phyloP scores from a whole-genome alignment of 1,140 invertebrate genomes.

The Archivesica marissinica region DNA sequence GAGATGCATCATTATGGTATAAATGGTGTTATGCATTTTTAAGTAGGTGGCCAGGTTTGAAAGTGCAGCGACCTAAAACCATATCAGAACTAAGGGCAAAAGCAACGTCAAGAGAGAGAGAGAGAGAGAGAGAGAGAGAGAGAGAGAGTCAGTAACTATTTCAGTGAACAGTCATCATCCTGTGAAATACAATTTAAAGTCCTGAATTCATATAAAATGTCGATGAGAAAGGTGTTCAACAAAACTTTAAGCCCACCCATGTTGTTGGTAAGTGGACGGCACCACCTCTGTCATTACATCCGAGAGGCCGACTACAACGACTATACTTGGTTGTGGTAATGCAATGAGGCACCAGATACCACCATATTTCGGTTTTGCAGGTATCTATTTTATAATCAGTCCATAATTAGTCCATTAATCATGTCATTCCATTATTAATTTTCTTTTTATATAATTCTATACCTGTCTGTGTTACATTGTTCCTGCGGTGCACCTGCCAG shows the following conservation, averaged over 20 bases:
- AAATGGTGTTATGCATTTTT: not conserved
- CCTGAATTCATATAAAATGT: not conserved
- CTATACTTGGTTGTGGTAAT: slow-evolving; percentile 25
- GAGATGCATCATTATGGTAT: not conserved
- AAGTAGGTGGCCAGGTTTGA: slow-evolving; percentile 1
- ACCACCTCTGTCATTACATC: not conserved
- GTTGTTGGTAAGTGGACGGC: not conserved
- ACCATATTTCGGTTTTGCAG: slow-evolving; percentile 8
- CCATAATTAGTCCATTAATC: not conserved
- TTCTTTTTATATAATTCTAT: not conserved
- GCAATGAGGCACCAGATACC: not conserved
- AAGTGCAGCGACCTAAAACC: not conserved
- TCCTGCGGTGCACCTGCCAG: not conserved
- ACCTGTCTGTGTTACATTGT: not conserved
- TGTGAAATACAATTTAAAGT: not conserved
- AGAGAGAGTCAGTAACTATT: not conserved
- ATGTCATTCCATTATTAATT: not conserved
- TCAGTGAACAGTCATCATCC: not conserved
- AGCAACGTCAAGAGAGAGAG: not conserved
- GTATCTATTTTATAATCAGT: not conserved
- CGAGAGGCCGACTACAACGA: not conserved
- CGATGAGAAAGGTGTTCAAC: slow-evolving; percentile 8
- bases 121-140: too few species aligned
- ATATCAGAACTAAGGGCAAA: not conserved
- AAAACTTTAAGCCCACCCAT: not conserved